phyloP scores from a whole-genome alignment of 2,113 vertebrate species.

The Limanda limanda region DNA sequence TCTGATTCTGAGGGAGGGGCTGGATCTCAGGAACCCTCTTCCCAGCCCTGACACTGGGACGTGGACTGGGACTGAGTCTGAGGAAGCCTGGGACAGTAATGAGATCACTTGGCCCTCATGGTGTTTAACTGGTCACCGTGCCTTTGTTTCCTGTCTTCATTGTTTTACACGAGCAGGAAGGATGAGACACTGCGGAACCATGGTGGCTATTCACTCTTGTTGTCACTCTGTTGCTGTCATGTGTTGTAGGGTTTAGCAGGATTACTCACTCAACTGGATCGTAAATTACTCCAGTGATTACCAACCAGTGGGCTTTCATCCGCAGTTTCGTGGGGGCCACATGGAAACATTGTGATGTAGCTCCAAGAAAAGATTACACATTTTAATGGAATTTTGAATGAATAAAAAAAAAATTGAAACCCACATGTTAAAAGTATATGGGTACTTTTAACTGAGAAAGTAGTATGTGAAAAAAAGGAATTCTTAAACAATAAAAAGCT shows the following conservation, averaged over 20 bases:
- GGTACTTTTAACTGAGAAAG: background rate
- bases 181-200: constrained; percentile 46
- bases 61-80: constrained; percentile 19
- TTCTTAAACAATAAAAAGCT: background rate
- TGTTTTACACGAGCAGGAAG: constrained; percentile 66
- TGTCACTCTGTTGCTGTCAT: constrained; percentile 15
- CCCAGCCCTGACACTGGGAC: constrained; percentile 3
- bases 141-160: constrained; percentile 62
- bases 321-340: background rate
- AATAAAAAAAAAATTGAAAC: no score
- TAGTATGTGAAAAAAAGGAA: background rate
- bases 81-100: constrained; percentile 22
- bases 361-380: background rate
- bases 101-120: background rate
- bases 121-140: constrained; percentile 14
- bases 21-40: background rate
- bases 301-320: background rate
- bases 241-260: background rate
- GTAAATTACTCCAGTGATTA: background rate
- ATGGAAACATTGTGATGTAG: background rate
- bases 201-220: background rate
- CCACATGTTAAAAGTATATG: no score
- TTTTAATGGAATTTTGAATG: no score
- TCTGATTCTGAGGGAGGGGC: constrained; percentile 37
- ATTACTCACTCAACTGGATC: background rate